Conservation (phyloP, 2,888 invertebrate species). For the Parelbella ahira region DNA sequence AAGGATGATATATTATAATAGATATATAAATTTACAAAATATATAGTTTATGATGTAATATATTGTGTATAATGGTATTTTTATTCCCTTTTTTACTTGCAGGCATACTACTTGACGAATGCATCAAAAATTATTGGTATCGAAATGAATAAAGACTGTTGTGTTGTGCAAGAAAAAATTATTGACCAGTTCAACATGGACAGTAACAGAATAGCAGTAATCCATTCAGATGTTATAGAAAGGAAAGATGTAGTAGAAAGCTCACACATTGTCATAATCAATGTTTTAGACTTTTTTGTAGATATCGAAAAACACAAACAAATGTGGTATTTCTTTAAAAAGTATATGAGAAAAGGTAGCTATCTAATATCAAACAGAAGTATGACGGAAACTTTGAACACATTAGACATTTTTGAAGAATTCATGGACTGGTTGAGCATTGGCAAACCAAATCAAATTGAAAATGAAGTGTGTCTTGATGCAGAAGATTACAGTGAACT, state of each 20-base stretch:
- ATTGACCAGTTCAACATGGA: conserved; percentile 76
- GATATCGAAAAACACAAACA: conserved; percentile 77
- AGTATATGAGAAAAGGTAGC: conserved; percentile 75
- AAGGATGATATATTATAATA: too few relatives aligned
- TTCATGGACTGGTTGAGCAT: conserved; percentile 70
- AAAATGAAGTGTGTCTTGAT: conserved; percentile 69
- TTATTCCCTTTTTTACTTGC: conserved; percentile 26
- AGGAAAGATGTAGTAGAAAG: conserved; percentile 72
- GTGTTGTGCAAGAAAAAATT: conserved; percentile 81
- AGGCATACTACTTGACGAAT: conserved; percentile 83
- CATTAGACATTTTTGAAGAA: conserved; percentile 69
- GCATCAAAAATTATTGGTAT: conserved; percentile 82
- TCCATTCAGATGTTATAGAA: conserved; percentile 81
- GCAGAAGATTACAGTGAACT: conserved; percentile 60
- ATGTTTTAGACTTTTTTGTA: conserved; percentile 86
- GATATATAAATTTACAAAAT: too few relatives aligned
- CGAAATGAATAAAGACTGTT: conserved; percentile 85
- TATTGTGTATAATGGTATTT: too few relatives aligned
- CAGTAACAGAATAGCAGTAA: conserved; percentile 70
- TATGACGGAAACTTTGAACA: conserved; percentile 73
- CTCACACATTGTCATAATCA: conserved; percentile 84
- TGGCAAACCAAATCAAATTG: conserved; percentile 59
- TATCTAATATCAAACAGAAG: conserved; percentile 81
- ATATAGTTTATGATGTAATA: too few relatives aligned
- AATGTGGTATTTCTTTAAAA: conserved; percentile 82